Evolutionary conservation across 2,113 vertebrate species (phyloP).

Genomic region (Urocolius indicus): DNA sequence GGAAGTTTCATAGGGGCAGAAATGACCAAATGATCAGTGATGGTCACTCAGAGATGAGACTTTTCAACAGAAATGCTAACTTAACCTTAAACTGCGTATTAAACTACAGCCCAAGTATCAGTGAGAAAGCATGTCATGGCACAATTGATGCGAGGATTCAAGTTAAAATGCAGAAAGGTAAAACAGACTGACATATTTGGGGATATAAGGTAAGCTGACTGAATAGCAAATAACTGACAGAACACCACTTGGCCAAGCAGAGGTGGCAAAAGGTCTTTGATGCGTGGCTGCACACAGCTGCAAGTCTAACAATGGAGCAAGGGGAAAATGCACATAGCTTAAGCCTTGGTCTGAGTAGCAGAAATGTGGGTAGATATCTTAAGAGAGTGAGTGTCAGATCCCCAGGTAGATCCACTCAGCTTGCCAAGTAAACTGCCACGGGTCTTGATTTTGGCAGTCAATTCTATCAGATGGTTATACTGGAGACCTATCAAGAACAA

Average conservation of each 20-base stretch:
- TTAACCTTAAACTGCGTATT: not conserved
- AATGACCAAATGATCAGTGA: not conserved
- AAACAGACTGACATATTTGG: not conserved
- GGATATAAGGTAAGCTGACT: not conserved
- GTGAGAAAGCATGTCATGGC: not conserved
- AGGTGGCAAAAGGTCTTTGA: not conserved
- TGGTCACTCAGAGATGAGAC: not conserved
- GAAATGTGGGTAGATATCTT: constrained; percentile 17
- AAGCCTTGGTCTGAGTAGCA: not conserved
- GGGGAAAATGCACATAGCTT: not conserved
- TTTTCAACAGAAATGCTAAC: not conserved
- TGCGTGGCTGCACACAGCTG: not conserved
- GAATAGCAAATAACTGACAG: not conserved
- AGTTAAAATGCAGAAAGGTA: not conserved
- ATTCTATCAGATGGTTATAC: constrained; percentile 30
- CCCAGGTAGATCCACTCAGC: not conserved
- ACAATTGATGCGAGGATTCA: not conserved
- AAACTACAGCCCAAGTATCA: not conserved
- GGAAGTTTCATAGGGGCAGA: not conserved
- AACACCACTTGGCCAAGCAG: not conserved
- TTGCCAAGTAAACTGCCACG: constrained; percentile 48
- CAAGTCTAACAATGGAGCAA: not conserved
- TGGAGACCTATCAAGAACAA: constrained; percentile 33
- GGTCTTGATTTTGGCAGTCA: constrained; percentile 58
- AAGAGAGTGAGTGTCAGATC: not conserved